A percentile compares a stretch with the other conserved stretches of the same genome.
Evolutionary conservation across 2,888 invertebrate species (phyloP).

Genomic region (Chrysotoxum bicinctum): DNA sequence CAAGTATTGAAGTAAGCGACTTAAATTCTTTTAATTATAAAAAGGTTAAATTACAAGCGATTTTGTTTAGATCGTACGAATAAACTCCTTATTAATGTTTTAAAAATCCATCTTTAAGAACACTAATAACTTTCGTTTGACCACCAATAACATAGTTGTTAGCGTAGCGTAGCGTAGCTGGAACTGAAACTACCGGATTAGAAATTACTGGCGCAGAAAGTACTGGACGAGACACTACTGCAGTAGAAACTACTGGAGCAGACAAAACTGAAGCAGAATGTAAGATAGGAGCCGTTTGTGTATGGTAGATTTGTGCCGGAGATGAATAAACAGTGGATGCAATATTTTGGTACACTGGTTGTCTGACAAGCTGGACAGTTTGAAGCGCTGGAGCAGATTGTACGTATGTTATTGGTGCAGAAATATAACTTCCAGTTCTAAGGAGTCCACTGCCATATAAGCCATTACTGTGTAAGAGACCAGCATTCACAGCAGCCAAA

Average conservation of each 20-base stretch:
- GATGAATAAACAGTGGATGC: neutral
- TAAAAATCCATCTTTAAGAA: too few relatives aligned
- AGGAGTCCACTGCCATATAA: neutral
- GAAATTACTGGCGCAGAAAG: too few relatives aligned
- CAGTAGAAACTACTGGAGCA: neutral
- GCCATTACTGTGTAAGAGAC: neutral
- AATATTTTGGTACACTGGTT: neutral
- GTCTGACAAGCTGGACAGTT: neutral
- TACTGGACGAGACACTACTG: neutral
- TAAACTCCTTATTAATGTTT: too few relatives aligned
- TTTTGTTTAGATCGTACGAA: too few relatives aligned
- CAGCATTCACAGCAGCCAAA: conserved; percentile 50
- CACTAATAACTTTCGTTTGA: too few relatives aligned
- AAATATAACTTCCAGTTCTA: neutral
- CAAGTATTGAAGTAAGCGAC: too few relatives aligned
- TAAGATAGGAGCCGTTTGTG: neutral
- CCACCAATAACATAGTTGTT: too few relatives aligned
- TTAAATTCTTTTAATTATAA: too few relatives aligned
- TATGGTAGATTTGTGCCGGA: neutral
- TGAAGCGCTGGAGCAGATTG: neutral
- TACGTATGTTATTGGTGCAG: neutral
- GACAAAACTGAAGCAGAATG: neutral
- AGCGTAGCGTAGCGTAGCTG: too few relatives aligned
- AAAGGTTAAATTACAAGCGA: too few relatives aligned
- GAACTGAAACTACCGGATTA: too few relatives aligned